Evolutionary conservation across 2,113 vertebrate genomes (phyloP).

Genomic region (Laticauda laticaudata): DNA sequence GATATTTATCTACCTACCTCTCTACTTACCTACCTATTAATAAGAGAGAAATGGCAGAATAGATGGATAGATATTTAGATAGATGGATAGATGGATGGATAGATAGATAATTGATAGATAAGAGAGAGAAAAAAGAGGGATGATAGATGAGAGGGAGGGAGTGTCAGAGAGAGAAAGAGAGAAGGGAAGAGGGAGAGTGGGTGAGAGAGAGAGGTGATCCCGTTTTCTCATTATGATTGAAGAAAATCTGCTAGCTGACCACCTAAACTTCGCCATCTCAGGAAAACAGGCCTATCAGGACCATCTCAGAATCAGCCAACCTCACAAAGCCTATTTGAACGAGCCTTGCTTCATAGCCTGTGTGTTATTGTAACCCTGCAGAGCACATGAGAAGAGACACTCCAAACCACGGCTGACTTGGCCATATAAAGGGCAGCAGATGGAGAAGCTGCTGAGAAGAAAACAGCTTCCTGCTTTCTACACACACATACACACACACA

Average conservation of each 20-base stretch:
- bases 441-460: slow-evolving; percentile 5
- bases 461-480: slow-evolving; percentile 46
- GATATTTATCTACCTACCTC: too few relatives aligned
- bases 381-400: slow-evolving; percentile 7
- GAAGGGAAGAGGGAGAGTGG: neutral
- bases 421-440: slow-evolving; percentile 26
- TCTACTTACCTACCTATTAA: too few relatives aligned
- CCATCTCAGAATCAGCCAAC: neutral
- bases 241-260: slow-evolving; percentile 14
- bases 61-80: neutral
- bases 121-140: neutral
- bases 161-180: too few relatives aligned
- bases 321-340: neutral
- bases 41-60: too few relatives aligned
- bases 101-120: neutral
- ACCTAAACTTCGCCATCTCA: neutral
- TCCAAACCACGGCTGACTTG: slow-evolving; percentile 38
- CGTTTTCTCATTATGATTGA: neutral
- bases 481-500: neutral
- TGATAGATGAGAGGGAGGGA: too few relatives aligned
- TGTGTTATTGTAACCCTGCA: slow-evolving; percentile 14
- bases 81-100: too few relatives aligned
- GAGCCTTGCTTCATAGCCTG: accelerated
- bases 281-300: neutral
- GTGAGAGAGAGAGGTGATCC: neutral